Conservation (phyloP, 2,113 vertebrate genomes). For the Channa argus region DNA sequence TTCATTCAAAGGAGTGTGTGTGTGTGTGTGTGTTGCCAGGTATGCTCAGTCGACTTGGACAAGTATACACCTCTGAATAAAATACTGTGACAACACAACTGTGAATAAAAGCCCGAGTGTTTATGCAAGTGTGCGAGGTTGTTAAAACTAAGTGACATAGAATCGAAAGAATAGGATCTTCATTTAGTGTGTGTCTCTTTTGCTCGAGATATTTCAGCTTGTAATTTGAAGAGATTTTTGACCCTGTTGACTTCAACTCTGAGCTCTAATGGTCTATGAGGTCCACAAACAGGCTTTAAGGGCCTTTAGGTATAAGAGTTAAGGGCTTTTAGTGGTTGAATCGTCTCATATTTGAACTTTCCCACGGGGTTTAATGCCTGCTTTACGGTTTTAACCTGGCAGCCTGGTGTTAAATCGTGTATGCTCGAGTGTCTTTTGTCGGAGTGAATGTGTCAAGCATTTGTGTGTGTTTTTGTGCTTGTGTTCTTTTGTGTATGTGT, state of each 20-base stretch:
- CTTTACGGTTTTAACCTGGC: constrained; percentile 27
- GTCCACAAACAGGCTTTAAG: constrained; percentile 36
- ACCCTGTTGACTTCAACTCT: constrained; percentile 43
- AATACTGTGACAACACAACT: too few relatives aligned
- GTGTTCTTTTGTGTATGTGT: constrained; percentile 5
- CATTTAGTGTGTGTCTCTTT: constrained; percentile 36
- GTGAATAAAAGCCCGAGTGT: neutral
- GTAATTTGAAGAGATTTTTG: constrained; percentile 47
- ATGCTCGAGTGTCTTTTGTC: constrained; percentile 35
- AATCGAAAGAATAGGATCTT: neutral
- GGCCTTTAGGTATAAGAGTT: constrained; percentile 42
- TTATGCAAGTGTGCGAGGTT: neutral
- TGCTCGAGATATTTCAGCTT: constrained; percentile 33
- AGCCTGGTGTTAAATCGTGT: constrained; percentile 33
- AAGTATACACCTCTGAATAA: too few relatives aligned
- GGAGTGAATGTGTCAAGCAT: constrained; percentile 18
- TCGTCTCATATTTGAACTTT: constrained; percentile 72
- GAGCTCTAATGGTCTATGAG: constrained; percentile 22
- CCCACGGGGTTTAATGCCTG: constrained; percentile 65
- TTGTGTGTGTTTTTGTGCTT: neutral
- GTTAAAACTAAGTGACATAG: neutral
- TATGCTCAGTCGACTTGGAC: too few relatives aligned
- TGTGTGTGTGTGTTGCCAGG: neutral
- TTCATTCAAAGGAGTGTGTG: neutral
- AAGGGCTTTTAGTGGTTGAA: constrained; percentile 58